These are phyloP conservation scores for Amphiprion clarkii DNA, from an alignment of 2,797 vertebrate species.

Conservation along the genomic window DNA sequence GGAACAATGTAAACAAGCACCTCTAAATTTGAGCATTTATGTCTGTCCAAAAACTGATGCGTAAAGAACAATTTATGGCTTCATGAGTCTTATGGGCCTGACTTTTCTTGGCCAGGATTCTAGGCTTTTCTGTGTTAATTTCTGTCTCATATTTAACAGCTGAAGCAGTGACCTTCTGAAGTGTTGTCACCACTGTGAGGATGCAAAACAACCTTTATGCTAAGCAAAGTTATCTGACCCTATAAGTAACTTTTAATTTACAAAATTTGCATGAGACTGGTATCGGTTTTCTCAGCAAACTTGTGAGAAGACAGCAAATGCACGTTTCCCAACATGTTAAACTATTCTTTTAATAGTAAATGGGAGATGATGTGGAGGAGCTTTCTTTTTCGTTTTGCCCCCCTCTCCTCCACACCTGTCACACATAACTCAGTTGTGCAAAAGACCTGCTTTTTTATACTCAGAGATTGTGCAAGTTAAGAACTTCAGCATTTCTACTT, in stretches of 20 bases:
- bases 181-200: not conserved
- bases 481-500: constrained; percentile 47
- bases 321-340: not conserved
- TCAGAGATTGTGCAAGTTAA: constrained; percentile 61
- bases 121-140: too few species aligned
- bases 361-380: not conserved
- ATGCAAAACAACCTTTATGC: too few species aligned
- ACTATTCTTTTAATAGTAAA: not conserved
- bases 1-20: too few species aligned
- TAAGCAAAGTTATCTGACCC: too few species aligned
- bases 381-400: not conserved
- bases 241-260: not conserved
- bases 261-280: not conserved
- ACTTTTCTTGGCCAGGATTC: too few species aligned
- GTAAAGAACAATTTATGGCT: too few species aligned
- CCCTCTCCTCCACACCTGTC: not conserved
- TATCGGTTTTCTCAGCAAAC: not conserved
- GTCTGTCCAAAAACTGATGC: not conserved
- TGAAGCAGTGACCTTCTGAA: not conserved
- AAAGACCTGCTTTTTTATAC: constrained; percentile 22
- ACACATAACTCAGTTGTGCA: constrained; percentile 23
- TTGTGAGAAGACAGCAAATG: not conserved
- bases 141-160: too few species aligned
- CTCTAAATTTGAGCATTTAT: not conserved
- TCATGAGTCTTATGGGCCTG: too few species aligned